Conservation (phyloP, 2,888 invertebrate species). For the Watsonalla cultraria region DNA sequence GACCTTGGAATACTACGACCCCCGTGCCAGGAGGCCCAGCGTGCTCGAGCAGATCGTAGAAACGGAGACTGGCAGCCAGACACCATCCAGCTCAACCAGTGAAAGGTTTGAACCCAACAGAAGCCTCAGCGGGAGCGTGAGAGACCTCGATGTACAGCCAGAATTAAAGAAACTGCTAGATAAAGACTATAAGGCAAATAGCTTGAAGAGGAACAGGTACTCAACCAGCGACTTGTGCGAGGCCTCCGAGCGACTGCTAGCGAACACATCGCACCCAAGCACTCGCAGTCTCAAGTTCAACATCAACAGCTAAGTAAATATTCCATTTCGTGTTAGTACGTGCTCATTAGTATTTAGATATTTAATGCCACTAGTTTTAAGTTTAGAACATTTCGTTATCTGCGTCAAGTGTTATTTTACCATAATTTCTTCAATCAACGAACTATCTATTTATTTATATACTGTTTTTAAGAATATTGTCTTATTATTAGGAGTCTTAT, state of each 20-base stretch:
- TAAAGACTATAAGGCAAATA: constrained; percentile 45
- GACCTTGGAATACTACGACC: constrained; percentile 68
- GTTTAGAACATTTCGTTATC: constrained; percentile 24
- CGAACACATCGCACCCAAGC: constrained; percentile 78
- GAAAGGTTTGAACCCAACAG: constrained; percentile 50
- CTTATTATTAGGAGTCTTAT: constrained; percentile 16
- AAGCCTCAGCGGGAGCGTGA: constrained; percentile 55
- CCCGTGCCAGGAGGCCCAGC: constrained; percentile 58
- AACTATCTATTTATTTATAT: constrained; percentile 24
- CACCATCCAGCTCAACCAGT: constrained; percentile 64
- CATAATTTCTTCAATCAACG: constrained; percentile 33
- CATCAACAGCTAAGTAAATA: constrained; percentile 61
- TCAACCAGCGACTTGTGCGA: constrained; percentile 84
- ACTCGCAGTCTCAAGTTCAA: constrained; percentile 82
- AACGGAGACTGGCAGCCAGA: constrained; percentile 65
- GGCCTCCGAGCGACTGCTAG: constrained; percentile 75
- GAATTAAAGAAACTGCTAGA: constrained; percentile 59
- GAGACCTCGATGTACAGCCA: constrained; percentile 44
- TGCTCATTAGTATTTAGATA: constrained; percentile 62
- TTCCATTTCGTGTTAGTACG: constrained; percentile 48
- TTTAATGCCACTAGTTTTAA: constrained; percentile 35
- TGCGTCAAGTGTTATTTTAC: constrained; percentile 22
- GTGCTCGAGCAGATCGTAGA: constrained; percentile 68
- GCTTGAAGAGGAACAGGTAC: constrained; percentile 77
- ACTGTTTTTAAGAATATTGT: constrained; percentile 11